Conservation (phyloP, 2,888 invertebrate genomes). For the Tiliacea aurago region DNA sequence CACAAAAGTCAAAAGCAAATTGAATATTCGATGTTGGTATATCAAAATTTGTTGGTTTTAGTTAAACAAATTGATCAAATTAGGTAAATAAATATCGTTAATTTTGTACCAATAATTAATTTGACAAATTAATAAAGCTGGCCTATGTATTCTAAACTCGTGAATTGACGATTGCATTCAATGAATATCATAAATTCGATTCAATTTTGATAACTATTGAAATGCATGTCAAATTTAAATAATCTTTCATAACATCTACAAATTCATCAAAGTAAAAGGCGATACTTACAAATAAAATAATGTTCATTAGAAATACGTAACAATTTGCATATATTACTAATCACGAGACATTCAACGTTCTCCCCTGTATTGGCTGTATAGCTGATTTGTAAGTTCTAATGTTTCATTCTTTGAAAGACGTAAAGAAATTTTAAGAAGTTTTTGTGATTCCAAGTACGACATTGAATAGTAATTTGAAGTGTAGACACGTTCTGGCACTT, state of each 20-base stretch:
- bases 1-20: not conserved
- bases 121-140: not conserved
- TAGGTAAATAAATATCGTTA: not conserved
- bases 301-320: conserved; percentile 48
- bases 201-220: not conserved
- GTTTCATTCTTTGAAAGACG: conserved; percentile 15
- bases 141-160: not conserved
- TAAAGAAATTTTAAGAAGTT: conserved; percentile 1
- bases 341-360: conserved; percentile 72
- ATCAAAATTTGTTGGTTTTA: not conserved
- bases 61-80: not conserved
- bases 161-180: not conserved
- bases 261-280: not conserved
- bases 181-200: not conserved
- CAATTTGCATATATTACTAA: conserved; percentile 79
- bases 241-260: not conserved
- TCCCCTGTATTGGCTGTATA: not conserved
- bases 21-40: not conserved
- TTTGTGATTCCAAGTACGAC: not conserved
- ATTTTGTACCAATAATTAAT: not conserved
- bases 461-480: conserved; percentile 8
- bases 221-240: not conserved
- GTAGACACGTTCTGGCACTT: no score
- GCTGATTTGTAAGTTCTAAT: conserved; percentile 19
- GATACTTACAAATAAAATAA: conserved; percentile 35